Base-by-base conservation (phyloP, 2,888 invertebrate genomes). In the Plutella xylostella region DNA sequence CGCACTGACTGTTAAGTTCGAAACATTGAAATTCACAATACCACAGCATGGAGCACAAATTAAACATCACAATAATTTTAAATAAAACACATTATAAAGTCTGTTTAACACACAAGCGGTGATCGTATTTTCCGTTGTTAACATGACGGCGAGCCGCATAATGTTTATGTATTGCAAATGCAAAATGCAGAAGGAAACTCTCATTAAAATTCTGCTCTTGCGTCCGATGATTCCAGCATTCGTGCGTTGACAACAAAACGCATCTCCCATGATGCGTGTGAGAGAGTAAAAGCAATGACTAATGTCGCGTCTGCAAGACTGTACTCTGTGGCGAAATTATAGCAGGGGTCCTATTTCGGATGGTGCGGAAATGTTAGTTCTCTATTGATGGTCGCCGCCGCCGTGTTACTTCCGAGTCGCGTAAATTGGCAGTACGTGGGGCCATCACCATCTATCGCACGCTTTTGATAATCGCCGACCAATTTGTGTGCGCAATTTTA, bases 131-230 rank as follows among this genome's bases (percentile, higher is more conserved):
- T 75, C 78, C 77, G 74, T 72, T 77, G 79, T 80, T 68, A 79
- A 79, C 80, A 80, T 72, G 75, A 71, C 65, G 61, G 65, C 59
- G 60, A 57, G 61, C 61, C 64, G 70, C 66, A 69, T 72, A 70
- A 76, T 78, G 75, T 79, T 74, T 75, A 77, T 79, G 73, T 70
- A 76, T 76, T 63, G 60, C 67, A 54, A 65, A 64, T 70, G 69
- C 67, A 68, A 52, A 38, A 45, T 66, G 63, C 67, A 70, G 71
- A 63, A 79, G 78, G 76, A 78, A 77, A 77, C 66, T 70, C 76
- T 66, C 72, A 80, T 83, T 75, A 68, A 65, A 67, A 82, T 83
- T 82, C 83, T 72, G 76, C 75, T 69, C 67, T 58, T 54, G 67
- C 72, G 66, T 59, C 28, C 69, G 72, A 67, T 76, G 77, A 75